Conservation (phyloP, 2,888 invertebrate genomes). For the Cheilosia soror region DNA sequence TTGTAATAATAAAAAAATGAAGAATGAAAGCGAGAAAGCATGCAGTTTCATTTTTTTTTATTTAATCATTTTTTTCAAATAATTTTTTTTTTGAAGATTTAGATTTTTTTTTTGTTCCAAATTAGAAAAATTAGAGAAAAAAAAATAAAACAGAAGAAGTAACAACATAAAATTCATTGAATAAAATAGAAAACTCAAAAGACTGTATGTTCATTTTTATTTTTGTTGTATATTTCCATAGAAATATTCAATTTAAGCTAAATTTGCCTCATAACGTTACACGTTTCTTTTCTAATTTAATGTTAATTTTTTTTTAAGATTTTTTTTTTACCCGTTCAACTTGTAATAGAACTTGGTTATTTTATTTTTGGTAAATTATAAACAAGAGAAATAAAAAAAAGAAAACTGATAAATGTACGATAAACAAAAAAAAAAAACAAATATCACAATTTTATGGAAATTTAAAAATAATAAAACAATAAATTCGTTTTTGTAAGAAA, state of each 20-base stretch:
- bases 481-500: not conserved
- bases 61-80: conserved; percentile 64
- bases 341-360: conserved; percentile 69
- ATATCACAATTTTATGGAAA: conserved; percentile 45
- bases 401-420: conserved; percentile 44
- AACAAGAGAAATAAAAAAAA: conserved; percentile 8
- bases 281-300: conserved; percentile 78
- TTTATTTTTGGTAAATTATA: conserved; percentile 47
- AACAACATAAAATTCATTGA: conserved; percentile 33
- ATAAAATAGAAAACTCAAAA: conserved; percentile 56
- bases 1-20: conserved; percentile 77
- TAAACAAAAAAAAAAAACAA: conserved; percentile 5
- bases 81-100: conserved; percentile 62
- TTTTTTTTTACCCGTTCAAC: conserved; percentile 36
- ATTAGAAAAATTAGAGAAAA: conserved; percentile 49
- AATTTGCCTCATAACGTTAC: conserved; percentile 80
- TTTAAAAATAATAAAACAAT: conserved; percentile 26
- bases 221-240: conserved; percentile 64
- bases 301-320: conserved; percentile 59
- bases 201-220: conserved; percentile 55
- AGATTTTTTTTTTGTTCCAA: conserved; percentile 51
- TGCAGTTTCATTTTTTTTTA: conserved; percentile 70
- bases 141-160: conserved; percentile 41
- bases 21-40: conserved; percentile 76
- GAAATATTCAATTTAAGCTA: conserved; percentile 75